Evolutionary conservation across 2,888 invertebrate genomes (phyloP), one percentile per base, ranked within the genome.

Genomic region (Pilophorus perplexus): DNA sequence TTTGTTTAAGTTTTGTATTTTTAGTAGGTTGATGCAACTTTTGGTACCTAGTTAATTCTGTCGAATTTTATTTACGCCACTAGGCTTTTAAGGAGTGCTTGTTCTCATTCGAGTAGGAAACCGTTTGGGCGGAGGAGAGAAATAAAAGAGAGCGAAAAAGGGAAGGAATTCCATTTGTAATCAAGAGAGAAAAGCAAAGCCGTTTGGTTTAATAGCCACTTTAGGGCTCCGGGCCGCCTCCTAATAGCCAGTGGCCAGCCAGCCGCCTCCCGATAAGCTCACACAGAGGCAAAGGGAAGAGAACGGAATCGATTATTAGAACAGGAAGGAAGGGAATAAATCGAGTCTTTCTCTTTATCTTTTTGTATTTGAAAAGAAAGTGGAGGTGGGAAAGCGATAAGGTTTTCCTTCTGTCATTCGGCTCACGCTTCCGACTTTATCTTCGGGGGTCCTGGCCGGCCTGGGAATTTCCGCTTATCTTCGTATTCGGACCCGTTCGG

Each of bases 241-340:
- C 52, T 55, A 55, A 55, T 33, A 40, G 38, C 38, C 38, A 55
- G 38, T 55, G 55, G 38, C 40, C 16, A 16, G 18, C 55, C 8
- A n/a, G 14, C 12, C n/a, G 22, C 42, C 25, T 16, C n/a, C 37
- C 22, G 57, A 57, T 23, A 38, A 46, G 37, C 37, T n/a, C 28
- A n/a, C 23, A 23, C 28, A 20, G 62, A 44, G 46, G 48, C 27
- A 46, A 64, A 52, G 64, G 40, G 38, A 16, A 20, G 37, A n/a
- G 33, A 65, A 23, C 65, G 65, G 65, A 65, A 65, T 65, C 50
- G 65, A 65, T 65, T 65, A 65, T 65, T 65, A 50, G 55, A 55
- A 65, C 65, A 65, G 65, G 65, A 65, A 65, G 65, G 65, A 65
- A 65, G 65, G 65, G 44, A 65, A 65, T 65, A 65, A 65, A 65